Base-by-base conservation (phyloP, 2,888 invertebrate species). In the Patella caerulea region DNA sequence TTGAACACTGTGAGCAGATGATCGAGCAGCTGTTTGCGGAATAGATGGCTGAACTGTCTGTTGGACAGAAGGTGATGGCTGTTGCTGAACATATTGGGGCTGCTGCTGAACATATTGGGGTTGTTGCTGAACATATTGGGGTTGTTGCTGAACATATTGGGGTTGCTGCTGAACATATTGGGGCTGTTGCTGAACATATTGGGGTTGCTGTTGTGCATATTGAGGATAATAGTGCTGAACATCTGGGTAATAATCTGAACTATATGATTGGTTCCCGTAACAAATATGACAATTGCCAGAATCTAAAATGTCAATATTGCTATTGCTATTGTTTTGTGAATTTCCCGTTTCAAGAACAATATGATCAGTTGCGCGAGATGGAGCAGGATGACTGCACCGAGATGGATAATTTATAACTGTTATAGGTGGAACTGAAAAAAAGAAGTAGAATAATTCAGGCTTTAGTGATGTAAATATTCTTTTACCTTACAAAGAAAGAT, bases 321-420 rank as follows among this genome's bases (percentile, higher is more conserved):
- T 45, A 45, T 45, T 45, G 45, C 9, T 45, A 45, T 45, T 45
- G 65, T 65, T 65, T 24, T 65, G 9, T 24, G 19, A 24, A 19
- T 65, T 65, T 65, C 65, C 65, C 19, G 65, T 24, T 24, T 24
- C 24, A 12, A 65, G 12, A 65, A 65, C 24, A 19, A 65, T 65
- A 24, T 65, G 19, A 65, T 65, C 65, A 24, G 11, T 3, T 3
- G 65, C 65, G 12, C 14, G 11, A 24, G 19, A 24, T 14, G 65
- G 65, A 14, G 65, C 11, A 65, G 65, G 65, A 24, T 24, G 65
- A 11, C 19, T 24, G 45, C 45, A 45, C 24, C 19, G 65, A 24
- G 65, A 65, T 24, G 65, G 65, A 65, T 65, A 65, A 24, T 65
- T 65, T 24, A 65, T 65, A 65, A 65, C 65, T 65, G 65, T 65